Evolutionary conservation across 2,113 vertebrate species (phyloP).

Genomic region (Scopus umbretta): DNA sequence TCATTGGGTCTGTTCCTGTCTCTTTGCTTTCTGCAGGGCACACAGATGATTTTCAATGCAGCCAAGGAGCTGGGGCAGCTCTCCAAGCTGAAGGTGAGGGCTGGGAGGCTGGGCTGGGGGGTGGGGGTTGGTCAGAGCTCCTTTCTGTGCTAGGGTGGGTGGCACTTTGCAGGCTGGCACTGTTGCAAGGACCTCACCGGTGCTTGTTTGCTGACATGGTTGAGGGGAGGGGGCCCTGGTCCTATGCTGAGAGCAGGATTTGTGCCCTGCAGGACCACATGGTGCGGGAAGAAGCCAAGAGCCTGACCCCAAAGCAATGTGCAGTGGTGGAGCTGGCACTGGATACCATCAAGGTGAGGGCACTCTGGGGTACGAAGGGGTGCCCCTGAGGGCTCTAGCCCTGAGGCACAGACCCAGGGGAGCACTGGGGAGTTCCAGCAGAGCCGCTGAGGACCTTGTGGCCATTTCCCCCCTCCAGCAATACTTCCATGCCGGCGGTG

Average conservation of each 20-base stretch:
- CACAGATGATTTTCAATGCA: slow-evolving; percentile 97
- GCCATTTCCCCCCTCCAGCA: slow-evolving; percentile 70
- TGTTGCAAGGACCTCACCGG: not conserved
- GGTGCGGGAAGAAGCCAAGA: slow-evolving; percentile 96
- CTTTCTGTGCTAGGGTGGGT: not conserved
- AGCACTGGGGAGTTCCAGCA: not conserved
- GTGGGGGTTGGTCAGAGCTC: not conserved
- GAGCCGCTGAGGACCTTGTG: not conserved
- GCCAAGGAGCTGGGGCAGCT: slow-evolving; percentile 97
- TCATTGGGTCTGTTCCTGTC: not conserved
- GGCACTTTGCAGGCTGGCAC: not conserved
- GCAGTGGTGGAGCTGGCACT: slow-evolving; percentile 94
- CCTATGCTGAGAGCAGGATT: not conserved
- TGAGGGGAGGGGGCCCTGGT: not conserved
- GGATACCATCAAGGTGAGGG: slow-evolving; percentile 95
- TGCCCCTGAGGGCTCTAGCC: not conserved
- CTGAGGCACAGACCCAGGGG: fast-evolving
- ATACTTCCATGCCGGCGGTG: slow-evolving; percentile 97
- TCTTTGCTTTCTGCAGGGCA: slow-evolving; percentile 78
- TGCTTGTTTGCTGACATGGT: not conserved
- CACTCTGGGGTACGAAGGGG: fast-evolving
- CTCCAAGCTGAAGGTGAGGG: slow-evolving; percentile 91
- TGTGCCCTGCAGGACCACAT: slow-evolving; percentile 87
- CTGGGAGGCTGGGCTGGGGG: not conserved
- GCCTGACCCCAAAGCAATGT: slow-evolving; percentile 93